Base-by-base conservation (phyloP, 2,888 invertebrate species). In the Syrphus vitripennis region DNA sequence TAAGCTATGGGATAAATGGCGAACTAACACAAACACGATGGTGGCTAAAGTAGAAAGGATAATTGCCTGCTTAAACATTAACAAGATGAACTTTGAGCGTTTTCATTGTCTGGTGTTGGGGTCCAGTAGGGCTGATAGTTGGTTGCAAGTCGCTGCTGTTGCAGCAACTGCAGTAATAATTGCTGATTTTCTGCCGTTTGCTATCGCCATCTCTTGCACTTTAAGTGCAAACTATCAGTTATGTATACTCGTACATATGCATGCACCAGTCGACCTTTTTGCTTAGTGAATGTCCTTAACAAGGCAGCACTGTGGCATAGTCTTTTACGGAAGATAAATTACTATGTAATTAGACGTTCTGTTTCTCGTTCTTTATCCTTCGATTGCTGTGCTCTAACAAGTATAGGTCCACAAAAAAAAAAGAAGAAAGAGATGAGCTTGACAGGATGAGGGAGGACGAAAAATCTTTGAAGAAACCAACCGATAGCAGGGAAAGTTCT, bases 51-150 rank as follows among this genome's bases (percentile, higher is more conserved):
- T 70, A 82, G n/a, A n/a, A 74, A 86, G 86, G 81, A 86, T 86
- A 86, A 86, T 82, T 86, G 82, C 77, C 77, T 82, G 82, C 82
- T 86, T 74, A 86, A 86, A 86, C 86, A 86, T 86, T 86, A 78
- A 86, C 82, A 82, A 82, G 81, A 61, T 86, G 70, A 82, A 86
- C 77, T 74, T 74, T 70, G 63, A 74, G 57, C 61, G 37, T 40
- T n/a, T n/a, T 26, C 63, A 45, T 65, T 65, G 63, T 42, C 29
- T 65, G 16, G 19, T 3, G 1, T 19, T 31, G 29, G 1, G 63
- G 61, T 7, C 42, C 16, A 14, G 16, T 3, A 9, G 61, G n/a
- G n/a, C 24, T 16, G 34, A 4, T 19, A 16, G 42, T 12, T 45
- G 7, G 37, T 24, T 14, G 19, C 12, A 24, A 37, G 42, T 42